Evolutionary conservation across 2,797 vertebrate species (phyloP).

Genomic region (Gymnothorax reevesii): DNA sequence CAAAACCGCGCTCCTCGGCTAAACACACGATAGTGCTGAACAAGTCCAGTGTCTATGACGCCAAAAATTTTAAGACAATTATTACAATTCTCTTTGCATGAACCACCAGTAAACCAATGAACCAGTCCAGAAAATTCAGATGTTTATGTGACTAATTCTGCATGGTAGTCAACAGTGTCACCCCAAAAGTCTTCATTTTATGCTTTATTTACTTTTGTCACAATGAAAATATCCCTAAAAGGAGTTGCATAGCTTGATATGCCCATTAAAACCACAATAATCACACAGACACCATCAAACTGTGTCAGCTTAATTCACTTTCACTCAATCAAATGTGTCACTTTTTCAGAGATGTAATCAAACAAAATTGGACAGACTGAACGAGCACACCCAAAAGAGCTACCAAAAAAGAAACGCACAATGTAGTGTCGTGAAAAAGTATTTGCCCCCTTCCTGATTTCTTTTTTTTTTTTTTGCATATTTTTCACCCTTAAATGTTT

Average conservation of each 20-base stretch:
- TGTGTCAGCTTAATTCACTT: not conserved
- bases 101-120: not conserved
- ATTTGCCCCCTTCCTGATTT: no score
- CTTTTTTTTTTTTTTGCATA: no score
- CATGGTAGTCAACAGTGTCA: not conserved
- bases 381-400: not conserved
- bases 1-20: conserved; percentile 29
- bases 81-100: not conserved
- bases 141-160: not conserved
- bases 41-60: not conserved
- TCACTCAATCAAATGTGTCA: not conserved
- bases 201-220: not conserved
- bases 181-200: not conserved
- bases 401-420: not conserved
- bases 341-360: not conserved
- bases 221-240: not conserved
- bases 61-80: not conserved
- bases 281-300: not conserved
- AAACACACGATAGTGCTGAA: conserved; percentile 13
- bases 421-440: no score
- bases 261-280: not conserved
- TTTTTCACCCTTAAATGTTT: no score
- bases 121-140: not conserved
- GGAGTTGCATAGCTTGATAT: not conserved
- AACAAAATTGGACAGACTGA: not conserved